Evolutionary conservation across 2,888 invertebrate genomes (phyloP), one percentile per base, ranked within the genome.

Genomic region (Thumatha senex): DNA sequence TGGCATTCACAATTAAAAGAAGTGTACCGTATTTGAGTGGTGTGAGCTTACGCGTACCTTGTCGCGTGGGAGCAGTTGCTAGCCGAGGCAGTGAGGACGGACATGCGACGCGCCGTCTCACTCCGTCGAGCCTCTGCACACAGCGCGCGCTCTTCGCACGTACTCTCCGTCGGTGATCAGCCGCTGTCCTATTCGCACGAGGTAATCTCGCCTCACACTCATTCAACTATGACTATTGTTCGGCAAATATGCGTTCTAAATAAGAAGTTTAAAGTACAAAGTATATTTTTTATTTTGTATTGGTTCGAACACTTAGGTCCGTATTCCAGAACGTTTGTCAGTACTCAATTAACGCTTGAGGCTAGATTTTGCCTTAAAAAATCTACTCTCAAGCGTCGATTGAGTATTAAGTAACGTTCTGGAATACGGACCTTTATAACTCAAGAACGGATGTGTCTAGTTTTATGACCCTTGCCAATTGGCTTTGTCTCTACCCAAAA

Each of bases 51-150:
- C 60, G 63, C 61, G 56, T 69, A 59, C 18, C 18, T 24, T 74
- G 72, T 68, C 67, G 70, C 73, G 74, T 71, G 67, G 67, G 70
- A 83, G 60, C 93, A 96, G 96, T 93, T 96, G 84, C 93, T 96
- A 92, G 94, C 94, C 82, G 93, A 94, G 78, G 94, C 94, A 69
- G 92, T 96, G 92, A 96, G 95, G 94, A 95, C 95, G 75, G 95
- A 96, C 87, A 92, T 96, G 85, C 86, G 87, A 67, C 88, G 86
- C 71, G 88, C 91, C 63, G 81, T 93, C 74, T 74, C 77, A 49
- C 59, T 86, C 73, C 83, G 90, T 35, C 85, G 90, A 76, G 84
- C 92, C 71, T 82, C 91, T 52, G 81, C 89, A 78, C 92, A 89
- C 75, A 74, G 81, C 76, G 69, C 92, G 78, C 86, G 78, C 73